Percentiles rank a stretch among this genome's conserved stretches.
These are phyloP conservation scores for Episyrphus balteatus DNA, from an alignment of 1,140 invertebrate species.

Conservation along the genomic window DNA sequence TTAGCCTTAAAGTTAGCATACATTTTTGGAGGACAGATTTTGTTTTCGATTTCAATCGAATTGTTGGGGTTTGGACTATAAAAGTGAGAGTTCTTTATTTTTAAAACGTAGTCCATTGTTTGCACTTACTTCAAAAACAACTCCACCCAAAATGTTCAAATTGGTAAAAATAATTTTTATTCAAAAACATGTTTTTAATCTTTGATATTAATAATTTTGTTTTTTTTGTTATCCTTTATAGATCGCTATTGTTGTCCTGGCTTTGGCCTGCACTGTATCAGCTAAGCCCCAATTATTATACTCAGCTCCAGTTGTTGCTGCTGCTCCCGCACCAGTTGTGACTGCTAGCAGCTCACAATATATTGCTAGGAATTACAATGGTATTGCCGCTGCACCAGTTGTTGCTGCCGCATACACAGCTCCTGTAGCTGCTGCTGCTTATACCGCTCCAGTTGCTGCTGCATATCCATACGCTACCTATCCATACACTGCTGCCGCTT, in stretches of 20 bases:
- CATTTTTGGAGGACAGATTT: too few relatives aligned
- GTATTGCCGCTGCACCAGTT: slow-evolving; percentile 16
- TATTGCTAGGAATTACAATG: slow-evolving; percentile 19
- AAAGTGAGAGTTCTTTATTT: not conserved
- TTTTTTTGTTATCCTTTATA: slow-evolving; percentile 8
- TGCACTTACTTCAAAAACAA: slow-evolving; percentile 9
- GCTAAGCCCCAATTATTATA: slow-evolving; percentile 23
- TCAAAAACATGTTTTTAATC: not conserved
- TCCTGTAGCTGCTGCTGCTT: slow-evolving; percentile 20
- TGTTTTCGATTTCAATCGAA: too few relatives aligned
- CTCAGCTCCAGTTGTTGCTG: slow-evolving; percentile 20
- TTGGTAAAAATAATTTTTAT: slow-evolving; percentile 16
- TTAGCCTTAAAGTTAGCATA: too few relatives aligned
- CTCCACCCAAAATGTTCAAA: slow-evolving; percentile 30
- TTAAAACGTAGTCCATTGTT: not conserved
- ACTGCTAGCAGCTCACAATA: slow-evolving; percentile 21
- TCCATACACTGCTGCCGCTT: slow-evolving; percentile 16
- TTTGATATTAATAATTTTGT: not conserved
- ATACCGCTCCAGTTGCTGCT: slow-evolving; percentile 22
- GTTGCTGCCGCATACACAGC: slow-evolving; percentile 23
- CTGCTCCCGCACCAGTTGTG: slow-evolving; percentile 12
- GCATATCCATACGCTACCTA: slow-evolving; percentile 16
- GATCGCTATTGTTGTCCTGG: slow-evolving; percentile 27
- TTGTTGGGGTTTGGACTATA: not conserved
- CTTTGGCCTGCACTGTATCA: slow-evolving; percentile 21